phyloP scores from a whole-genome alignment of 2,113 vertebrate genomes.

The Genyomyrus donnyi region DNA sequence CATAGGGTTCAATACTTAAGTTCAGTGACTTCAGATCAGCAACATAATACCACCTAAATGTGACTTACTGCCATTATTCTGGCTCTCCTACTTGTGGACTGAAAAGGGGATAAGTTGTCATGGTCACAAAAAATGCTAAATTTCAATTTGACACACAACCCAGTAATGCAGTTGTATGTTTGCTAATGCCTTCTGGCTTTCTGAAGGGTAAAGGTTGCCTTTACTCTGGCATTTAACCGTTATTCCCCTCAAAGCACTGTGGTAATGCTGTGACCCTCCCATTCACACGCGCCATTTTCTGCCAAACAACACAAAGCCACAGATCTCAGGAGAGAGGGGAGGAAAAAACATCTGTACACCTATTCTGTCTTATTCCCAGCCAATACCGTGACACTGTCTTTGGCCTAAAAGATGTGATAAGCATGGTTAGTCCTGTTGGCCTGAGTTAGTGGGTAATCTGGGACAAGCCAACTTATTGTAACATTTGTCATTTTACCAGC shows the following conservation, averaged over 20 bases:
- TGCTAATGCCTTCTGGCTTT: neutral
- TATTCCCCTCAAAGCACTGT: neutral
- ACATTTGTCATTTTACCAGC: conserved; percentile 65
- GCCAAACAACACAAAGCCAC: neutral
- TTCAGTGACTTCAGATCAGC: neutral
- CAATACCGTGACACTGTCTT: conserved; percentile 42
- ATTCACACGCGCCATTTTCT: too few species aligned
- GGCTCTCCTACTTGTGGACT: neutral
- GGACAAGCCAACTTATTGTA: conserved; percentile 40
- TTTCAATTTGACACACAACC: neutral
- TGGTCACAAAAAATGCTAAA: neutral
- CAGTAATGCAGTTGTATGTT: neutral
- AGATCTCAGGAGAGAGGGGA: neutral
- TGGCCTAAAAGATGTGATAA: conserved; percentile 55
- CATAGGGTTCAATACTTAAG: neutral
- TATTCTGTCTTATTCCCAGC: neutral
- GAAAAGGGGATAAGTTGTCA: neutral
- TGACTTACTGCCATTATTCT: neutral
- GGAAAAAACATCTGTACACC: neutral
- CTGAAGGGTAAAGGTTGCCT: neutral
- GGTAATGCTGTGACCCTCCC: too few species aligned
- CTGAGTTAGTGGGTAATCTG: conserved; percentile 58
- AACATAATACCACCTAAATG: neutral
- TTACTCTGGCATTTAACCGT: neutral
- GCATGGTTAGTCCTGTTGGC: conserved; percentile 49